Conservation (phyloP, 2,888 invertebrate species). For the Drosophila phalerata region DNA sequence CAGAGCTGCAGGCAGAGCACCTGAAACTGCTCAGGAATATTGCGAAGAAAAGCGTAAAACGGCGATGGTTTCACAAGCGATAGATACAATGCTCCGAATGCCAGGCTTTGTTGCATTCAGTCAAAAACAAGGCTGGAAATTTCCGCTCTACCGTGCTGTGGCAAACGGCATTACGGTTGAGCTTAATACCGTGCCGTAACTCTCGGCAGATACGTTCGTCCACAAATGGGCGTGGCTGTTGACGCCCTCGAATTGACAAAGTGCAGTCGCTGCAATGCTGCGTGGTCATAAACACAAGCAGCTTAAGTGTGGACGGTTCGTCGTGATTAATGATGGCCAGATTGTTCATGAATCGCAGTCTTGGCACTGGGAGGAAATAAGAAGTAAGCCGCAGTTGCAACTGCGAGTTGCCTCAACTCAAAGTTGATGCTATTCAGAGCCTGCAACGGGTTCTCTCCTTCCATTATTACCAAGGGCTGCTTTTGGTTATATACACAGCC, state of each 20-base stretch:
- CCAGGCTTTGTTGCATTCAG: not conserved
- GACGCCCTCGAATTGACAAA: conserved; percentile 24
- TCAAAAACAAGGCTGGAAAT: not conserved
- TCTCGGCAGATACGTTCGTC: not conserved
- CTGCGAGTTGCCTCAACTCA: conserved; percentile 22
- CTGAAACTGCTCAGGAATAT: not conserved
- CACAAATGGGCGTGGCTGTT: not conserved
- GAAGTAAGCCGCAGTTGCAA: conserved; percentile 12
- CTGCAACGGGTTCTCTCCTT: not conserved
- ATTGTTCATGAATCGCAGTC: conserved; percentile 39
- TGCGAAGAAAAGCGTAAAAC: not conserved
- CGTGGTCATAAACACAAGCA: conserved; percentile 39
- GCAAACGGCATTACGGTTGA: not conserved
- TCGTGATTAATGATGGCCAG: conserved; percentile 39
- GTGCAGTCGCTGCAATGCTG: conserved; percentile 34
- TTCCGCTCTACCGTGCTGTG: not conserved
- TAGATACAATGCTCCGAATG: not conserved
- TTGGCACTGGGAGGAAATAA: conserved; percentile 34
- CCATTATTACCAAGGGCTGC: not conserved
- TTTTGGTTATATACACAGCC: not conserved
- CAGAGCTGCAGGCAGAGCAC: not conserved
- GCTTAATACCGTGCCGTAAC: not conserved
- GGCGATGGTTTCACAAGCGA: not conserved
- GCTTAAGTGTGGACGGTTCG: conserved; percentile 41
- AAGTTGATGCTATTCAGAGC: not conserved